Evolutionary conservation across 2,888 invertebrate genomes (phyloP).

Genomic region (Orthosia gothica): DNA sequence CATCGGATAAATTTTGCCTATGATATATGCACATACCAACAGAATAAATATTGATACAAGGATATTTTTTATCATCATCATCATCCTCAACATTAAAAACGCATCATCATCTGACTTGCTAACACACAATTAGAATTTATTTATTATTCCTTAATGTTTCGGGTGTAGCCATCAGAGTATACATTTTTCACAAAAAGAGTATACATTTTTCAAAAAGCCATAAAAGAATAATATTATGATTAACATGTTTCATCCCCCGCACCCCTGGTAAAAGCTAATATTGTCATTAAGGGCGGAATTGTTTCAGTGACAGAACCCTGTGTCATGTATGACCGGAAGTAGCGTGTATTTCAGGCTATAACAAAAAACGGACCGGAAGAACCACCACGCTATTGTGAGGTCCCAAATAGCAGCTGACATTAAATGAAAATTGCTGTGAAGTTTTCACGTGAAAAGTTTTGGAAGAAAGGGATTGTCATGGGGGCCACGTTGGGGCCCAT

Average conservation of each 20-base stretch:
- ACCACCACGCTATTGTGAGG: conserved; percentile 57
- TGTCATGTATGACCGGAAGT: conserved; percentile 49
- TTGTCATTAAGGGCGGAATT: conserved; percentile 45
- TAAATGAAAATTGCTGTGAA: conserved; percentile 58
- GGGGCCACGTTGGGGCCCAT: conserved; percentile 18
- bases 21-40: neutral
- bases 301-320: conserved; percentile 40
- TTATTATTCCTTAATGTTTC: neutral
- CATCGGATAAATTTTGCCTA: no score
- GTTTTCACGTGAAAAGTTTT: conserved; percentile 55
- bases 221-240: conserved; percentile 47
- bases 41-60: no score
- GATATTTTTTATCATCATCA: no score
- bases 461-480: conserved; percentile 39
- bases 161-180: neutral
- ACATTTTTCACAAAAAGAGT: neutral
- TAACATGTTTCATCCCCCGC: conserved; percentile 26
- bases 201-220: conserved; percentile 5
- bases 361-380: conserved; percentile 61
- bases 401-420: conserved; percentile 51
- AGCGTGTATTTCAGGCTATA: conserved; percentile 49
- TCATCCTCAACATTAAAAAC: neutral
- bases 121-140: neutral
- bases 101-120: neutral
- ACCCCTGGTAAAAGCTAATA: conserved; percentile 39